These are phyloP conservation scores for Podargus strigoides DNA, from an alignment of 2,797 vertebrate genomes.

Conservation along the genomic window DNA sequence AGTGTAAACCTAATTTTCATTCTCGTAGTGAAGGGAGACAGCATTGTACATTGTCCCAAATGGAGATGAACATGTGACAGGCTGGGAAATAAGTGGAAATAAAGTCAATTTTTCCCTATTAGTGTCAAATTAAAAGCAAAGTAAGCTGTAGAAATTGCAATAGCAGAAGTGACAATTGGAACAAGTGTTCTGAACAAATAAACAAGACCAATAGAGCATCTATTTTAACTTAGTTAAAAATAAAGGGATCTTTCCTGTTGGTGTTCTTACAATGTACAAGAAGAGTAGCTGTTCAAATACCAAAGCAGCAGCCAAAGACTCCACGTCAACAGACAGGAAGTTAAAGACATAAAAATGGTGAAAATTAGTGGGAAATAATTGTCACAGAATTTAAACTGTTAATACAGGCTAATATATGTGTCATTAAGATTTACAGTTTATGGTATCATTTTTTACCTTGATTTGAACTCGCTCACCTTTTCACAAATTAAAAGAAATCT, in stretches of 20 bases:
- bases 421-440: not conserved
- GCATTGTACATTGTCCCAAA: not conserved
- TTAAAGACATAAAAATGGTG: not conserved
- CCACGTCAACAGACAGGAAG: not conserved
- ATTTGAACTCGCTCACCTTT: not conserved
- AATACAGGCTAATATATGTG: accelerated
- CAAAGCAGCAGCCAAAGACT: not conserved
- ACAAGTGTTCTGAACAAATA: slow-evolving; percentile 1
- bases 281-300: not conserved
- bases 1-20: slow-evolving; percentile 19
- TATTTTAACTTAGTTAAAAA: not conserved
- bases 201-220: not conserved
- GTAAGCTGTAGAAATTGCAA: not conserved
- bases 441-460: not conserved
- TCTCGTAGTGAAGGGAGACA: not conserved
- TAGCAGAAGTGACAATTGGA: slow-evolving; percentile 16
- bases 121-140: slow-evolving; percentile 47
- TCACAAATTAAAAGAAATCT: not conserved
- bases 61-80: slow-evolving; percentile 3
- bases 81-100: slow-evolving; percentile 26
- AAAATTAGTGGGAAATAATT: not conserved
- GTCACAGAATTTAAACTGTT: not conserved
- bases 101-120: slow-evolving; percentile 47
- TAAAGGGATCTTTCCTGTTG: not conserved
- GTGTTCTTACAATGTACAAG: not conserved